Conservation (phyloP, 2,888 invertebrate species). For the Sepioteuthis lessoniana region DNA sequence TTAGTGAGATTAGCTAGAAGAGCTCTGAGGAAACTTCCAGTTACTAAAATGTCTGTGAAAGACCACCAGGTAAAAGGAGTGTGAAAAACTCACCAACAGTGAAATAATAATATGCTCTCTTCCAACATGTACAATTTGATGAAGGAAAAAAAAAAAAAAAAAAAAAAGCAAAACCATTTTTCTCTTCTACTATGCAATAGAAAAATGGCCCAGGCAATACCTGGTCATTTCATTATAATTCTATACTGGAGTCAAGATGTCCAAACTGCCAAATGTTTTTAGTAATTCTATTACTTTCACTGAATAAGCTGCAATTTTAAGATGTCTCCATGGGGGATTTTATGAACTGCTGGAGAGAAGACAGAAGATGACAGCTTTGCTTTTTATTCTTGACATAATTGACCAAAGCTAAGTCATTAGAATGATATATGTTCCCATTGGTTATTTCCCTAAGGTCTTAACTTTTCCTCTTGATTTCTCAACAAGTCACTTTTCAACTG, state of each 20-base stretch:
- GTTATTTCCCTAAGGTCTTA: neutral
- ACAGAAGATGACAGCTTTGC: neutral
- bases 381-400: neutral
- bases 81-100: too few species aligned
- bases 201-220: neutral
- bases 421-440: constrained; percentile 33
- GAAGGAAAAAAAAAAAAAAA: too few species aligned
- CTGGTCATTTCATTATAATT: neutral
- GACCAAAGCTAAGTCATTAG: neutral
- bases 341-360: neutral
- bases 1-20: too few species aligned
- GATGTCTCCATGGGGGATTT: neutral
- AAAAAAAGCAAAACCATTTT: too few species aligned
- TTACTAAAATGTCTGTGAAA: too few species aligned
- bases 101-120: too few species aligned
- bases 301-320: neutral
- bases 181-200: neutral
- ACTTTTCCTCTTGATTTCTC: neutral
- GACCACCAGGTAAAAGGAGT: too few species aligned
- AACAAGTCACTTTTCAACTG: neutral
- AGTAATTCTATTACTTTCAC: neutral
- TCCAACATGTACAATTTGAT: too few species aligned
- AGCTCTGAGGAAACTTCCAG: too few species aligned
- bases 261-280: neutral
- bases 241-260: neutral